A percentile compares a stretch with the other conserved stretches of the same genome.
Conservation (phyloP, 2,113 vertebrate genomes). For the Dunckerocampus dactyliophorus region DNA sequence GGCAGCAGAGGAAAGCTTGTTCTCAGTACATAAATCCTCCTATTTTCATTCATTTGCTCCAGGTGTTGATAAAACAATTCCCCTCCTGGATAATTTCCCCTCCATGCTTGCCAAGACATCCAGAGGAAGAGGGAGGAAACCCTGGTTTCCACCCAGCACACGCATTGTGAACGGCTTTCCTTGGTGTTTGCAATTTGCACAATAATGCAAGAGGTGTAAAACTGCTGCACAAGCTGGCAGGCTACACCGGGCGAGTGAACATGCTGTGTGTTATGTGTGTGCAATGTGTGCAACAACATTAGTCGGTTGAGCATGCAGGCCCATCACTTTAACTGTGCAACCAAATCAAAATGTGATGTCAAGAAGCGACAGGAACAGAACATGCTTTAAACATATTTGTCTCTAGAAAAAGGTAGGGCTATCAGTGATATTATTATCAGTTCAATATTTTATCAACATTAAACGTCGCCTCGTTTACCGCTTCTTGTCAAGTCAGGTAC, state of each 20-base stretch:
- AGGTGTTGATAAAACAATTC: conserved; percentile 74
- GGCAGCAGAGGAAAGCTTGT: conserved; percentile 57
- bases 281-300: background rate
- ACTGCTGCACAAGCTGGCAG: conserved; percentile 40
- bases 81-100: conserved; percentile 66
- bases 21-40: conserved; percentile 66
- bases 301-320: background rate
- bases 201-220: conserved; percentile 58
- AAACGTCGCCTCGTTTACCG: background rate
- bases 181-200: conserved; percentile 63
- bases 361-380: too few relatives aligned
- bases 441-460: too few relatives aligned
- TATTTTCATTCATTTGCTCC: conserved; percentile 68
- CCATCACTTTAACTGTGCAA: conserved; percentile 2
- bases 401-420: too few relatives aligned
- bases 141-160: background rate
- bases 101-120: conserved; percentile 49
- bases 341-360: background rate
- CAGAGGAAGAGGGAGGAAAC: conserved; percentile 37
- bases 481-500: background rate
- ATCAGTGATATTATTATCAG: too few relatives aligned
- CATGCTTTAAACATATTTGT: too few relatives aligned
- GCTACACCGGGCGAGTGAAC: conserved; percentile 22
- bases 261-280: background rate
- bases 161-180: conserved; percentile 43